Evolutionary conservation across 2,113 vertebrate species (phyloP), one percentile per base, ranked within the genome.

Genomic region (Serilophus lunatus): DNA sequence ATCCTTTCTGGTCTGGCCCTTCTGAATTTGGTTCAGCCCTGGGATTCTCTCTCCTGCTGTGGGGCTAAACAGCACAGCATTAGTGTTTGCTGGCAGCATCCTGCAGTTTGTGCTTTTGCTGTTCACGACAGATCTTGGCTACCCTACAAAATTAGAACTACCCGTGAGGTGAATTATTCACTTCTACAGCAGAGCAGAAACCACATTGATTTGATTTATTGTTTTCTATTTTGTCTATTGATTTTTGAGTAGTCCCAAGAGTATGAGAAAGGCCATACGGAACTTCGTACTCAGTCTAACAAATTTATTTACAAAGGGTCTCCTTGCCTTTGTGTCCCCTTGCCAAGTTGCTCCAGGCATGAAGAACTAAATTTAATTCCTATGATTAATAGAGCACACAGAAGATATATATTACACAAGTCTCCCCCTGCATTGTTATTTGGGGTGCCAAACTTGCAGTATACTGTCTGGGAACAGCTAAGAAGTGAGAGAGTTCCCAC

Each of bases 221-320:
- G 63, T 72, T 76, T 90, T 87, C 85, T 85, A 65, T 93, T 90
- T 94, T 86, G 29, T 70, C 86, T 90, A 79, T 90, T 88, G 86
- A 93, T 90, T 90, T 91, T 79, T 70, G 35, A 45, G 56, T 63
- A 86, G 45, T 74, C 59, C 18, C 68, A 74, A 59, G 33, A 66
- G n/a, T 8, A 31, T 50, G 54, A 3, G 45, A 78, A 80, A 82
- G 63, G 38, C 64, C 51, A 76, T 42, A 77, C 16, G 77, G 72
- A 94, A 83, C 71, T 74, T 57, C 5, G 60, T 47, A 75, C 12
- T 70, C 50, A 18, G 45, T 74, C 92, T 74, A 88, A 86, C 50
- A 65, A 63, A 81, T 88, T 72, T 69, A 95, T 93, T 80, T 95
- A 74, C 45, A 70, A 63, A 86, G 54, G 54, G 14, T 70, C 47